Evolutionary conservation across 2,797 vertebrate genomes (phyloP).

Genomic region (Oreochromis grahami): DNA sequence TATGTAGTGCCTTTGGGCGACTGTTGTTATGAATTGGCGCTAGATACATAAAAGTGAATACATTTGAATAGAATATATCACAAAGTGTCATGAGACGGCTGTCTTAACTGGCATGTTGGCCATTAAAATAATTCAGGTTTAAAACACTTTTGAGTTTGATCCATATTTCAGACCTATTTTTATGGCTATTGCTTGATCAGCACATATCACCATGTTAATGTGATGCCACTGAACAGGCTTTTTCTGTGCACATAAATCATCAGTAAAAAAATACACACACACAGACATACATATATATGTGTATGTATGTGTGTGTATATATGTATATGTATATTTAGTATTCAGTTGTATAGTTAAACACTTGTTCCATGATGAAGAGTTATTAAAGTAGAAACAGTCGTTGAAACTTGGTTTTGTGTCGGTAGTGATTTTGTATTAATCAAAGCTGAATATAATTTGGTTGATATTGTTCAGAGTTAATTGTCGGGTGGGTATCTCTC

Average conservation of each 20-base stretch:
- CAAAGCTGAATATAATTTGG: conserved; percentile 13
- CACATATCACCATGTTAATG: background rate
- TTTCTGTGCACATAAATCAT: conserved; percentile 33
- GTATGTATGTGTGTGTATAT: rapidly evolving
- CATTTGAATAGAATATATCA: background rate
- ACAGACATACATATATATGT: background rate
- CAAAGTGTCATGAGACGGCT: background rate
- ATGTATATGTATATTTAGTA: background rate
- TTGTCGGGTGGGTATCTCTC: conserved; percentile 6
- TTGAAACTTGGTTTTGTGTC: conserved; percentile 25
- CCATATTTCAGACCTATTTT: background rate
- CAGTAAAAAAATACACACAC: background rate
- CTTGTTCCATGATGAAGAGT: background rate
- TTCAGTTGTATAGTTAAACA: conserved; percentile 1
- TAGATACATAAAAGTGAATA: background rate
- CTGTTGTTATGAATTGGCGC: background rate
- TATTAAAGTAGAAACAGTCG: background rate
- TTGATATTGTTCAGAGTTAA: conserved; percentile 27
- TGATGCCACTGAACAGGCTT: background rate
- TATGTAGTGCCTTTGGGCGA: background rate
- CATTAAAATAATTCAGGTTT: background rate
- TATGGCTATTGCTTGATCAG: background rate
- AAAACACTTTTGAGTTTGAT: background rate
- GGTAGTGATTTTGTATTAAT: conserved; percentile 23
- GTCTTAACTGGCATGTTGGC: background rate